Base-by-base conservation (phyloP, 2,797 vertebrate species). In the Myioborus miniatus region DNA sequence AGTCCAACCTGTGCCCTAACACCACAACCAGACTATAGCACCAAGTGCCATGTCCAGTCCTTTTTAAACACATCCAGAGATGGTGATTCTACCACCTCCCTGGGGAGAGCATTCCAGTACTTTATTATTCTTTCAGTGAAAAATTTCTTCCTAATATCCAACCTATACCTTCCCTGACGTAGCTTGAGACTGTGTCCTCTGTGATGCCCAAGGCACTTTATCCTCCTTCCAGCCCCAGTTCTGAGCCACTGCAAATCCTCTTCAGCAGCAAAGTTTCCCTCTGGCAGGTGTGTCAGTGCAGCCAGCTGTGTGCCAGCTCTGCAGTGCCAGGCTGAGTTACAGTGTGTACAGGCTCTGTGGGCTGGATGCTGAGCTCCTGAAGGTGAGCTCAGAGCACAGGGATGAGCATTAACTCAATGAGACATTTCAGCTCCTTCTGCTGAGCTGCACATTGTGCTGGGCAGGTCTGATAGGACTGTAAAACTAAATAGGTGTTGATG, bases 401-500 rank as follows among this genome's bases (percentile, higher is more conserved):
- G 52, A 63, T 56, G 7, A 83, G 67, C 75, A 27, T 49, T 91
- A 69, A 90, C 79, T 91, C 83, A n/a, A 17, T 7, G 79, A 81
- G 90, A 96, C 76, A 46, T 63, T 83, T 50, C 74, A 41, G 63
- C 78, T 94, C 46, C 17, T 78, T 90, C 64, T 71, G 93, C 89
- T 50, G 94, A 77, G 94, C 83, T 9, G 75, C 74, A 23, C 64
- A 2, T 34, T 39, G 53, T 46, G n/a, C 76, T 4, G 81, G 47
- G 58, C 56, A 43, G 55, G 56, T 75, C 89, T 87, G 71, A 63
- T 37, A 91, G 69, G 59, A 26, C 53, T 90, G 95, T 88, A 75
- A 92, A 95, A 88, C 62, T 74, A 75, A 96, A 95, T 83, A 91
- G 87, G 72, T 67, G 83, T 83, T 83, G 83, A 91, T 78, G 85